Conservation (phyloP, 2,797 vertebrate species). For the Acestrorhynchus altus region DNA sequence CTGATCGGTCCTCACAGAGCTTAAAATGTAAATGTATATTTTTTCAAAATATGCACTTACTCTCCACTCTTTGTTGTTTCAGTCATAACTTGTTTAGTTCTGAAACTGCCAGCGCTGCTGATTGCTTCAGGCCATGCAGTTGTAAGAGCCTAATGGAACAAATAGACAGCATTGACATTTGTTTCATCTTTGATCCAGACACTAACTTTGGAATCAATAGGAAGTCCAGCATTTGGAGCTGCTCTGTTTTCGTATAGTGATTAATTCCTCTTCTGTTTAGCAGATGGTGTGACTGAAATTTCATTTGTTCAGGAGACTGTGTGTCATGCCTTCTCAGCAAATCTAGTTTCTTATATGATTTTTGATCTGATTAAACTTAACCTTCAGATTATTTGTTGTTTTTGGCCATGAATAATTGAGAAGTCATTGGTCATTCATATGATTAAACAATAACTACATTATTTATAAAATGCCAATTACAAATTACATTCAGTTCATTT, state of each 20-base stretch:
- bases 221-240: neutral
- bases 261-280: neutral
- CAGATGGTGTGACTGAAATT: neutral
- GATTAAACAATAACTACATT: no score
- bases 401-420: no score
- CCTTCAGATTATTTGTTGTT: no score
- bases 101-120: neutral
- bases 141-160: neutral
- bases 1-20: no score
- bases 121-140: neutral
- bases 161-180: neutral
- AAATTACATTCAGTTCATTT: no score
- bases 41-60: neutral
- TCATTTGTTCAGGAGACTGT: neutral
- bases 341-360: neutral
- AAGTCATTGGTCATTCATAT: no score
- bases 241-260: neutral
- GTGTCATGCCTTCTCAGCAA: neutral
- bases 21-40: neutral
- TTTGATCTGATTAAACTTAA: no score
- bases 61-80: neutral
- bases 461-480: no score
- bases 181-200: neutral
- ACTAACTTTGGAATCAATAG: neutral
- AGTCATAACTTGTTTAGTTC: neutral